Conservation (phyloP, 2,888 invertebrate species). For the Nomada hirtipes region DNA sequence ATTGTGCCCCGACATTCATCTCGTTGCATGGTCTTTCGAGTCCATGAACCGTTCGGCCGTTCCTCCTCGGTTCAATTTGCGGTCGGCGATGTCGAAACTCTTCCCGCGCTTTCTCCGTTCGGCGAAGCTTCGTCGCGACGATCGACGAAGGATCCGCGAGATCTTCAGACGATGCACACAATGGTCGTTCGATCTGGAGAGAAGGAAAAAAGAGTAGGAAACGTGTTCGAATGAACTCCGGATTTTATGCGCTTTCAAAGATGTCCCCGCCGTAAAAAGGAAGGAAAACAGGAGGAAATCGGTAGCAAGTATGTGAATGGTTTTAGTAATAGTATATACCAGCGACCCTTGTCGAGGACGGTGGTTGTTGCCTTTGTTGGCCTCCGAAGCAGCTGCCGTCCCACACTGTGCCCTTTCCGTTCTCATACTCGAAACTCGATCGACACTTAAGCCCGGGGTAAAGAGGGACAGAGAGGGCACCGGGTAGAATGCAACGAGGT, state of each 20-base stretch:
- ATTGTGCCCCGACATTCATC: constrained; percentile 45
- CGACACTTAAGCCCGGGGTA: constrained; percentile 75
- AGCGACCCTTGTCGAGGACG: constrained; percentile 33
- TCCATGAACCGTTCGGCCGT: constrained; percentile 37
- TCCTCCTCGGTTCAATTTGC: constrained; percentile 62
- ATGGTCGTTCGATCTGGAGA: neutral
- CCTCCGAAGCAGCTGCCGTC: constrained; percentile 77
- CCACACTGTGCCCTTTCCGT: constrained; percentile 80
- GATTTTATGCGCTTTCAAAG: neutral
- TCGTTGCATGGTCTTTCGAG: constrained; percentile 43
- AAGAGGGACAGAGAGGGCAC: constrained; percentile 24
- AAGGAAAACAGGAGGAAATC: constrained; percentile 49
- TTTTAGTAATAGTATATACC: constrained; percentile 22
- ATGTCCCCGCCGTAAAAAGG: constrained; percentile 13
- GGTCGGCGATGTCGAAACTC: constrained; percentile 66
- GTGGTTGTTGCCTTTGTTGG: constrained; percentile 76
- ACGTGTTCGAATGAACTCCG: neutral
- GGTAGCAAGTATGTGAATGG: neutral
- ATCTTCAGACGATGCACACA: constrained; percentile 33
- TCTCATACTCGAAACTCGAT: constrained; percentile 83
- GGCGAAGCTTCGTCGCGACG: constrained; percentile 33
- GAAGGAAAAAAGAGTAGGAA: neutral
- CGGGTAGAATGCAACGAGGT: constrained; percentile 41
- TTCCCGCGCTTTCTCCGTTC: constrained; percentile 67
- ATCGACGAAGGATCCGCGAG: constrained; percentile 30